Evolutionary conservation across 2,797 vertebrate species (phyloP).

Genomic region (Presbytis comata): DNA sequence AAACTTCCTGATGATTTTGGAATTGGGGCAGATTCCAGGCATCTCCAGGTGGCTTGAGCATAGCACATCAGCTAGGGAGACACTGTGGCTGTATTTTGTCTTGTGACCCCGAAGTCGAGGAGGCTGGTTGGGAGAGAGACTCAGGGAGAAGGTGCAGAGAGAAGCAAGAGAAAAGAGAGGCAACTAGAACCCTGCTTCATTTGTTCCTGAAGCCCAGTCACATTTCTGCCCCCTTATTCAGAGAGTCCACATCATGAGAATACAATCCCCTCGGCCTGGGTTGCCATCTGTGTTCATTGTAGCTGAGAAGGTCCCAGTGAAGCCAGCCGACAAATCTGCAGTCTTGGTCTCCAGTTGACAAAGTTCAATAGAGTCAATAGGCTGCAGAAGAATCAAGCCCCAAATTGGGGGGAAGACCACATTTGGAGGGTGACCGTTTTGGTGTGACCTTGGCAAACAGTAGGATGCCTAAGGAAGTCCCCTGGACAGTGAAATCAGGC

Average conservation of each 20-base stretch:
- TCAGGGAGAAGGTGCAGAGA: background rate
- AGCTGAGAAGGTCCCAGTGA: background rate
- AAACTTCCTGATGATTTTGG: background rate
- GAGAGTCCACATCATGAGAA: background rate
- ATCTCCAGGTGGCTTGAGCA: background rate
- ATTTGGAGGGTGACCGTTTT: background rate
- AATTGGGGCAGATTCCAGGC: background rate
- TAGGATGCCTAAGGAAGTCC: background rate
- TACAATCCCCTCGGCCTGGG: background rate
- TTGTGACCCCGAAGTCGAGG: background rate
- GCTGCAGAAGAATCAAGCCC: background rate
- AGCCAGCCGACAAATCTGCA: background rate
- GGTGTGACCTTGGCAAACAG: background rate
- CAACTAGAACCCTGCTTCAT: no score
- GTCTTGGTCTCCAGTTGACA: background rate
- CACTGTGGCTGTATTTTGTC: background rate
- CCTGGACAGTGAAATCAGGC: background rate
- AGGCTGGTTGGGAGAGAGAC: background rate
- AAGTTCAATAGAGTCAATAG: background rate
- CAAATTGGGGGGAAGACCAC: background rate
- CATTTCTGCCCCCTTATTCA: background rate
- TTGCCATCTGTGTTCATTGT: background rate
- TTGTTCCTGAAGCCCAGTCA: background rate
- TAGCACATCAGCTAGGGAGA: background rate
- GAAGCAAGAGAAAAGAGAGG: background rate